These are phyloP conservation scores for Dione vanillae DNA, from an alignment of 2,888 invertebrate species.

Conservation along the genomic window DNA sequence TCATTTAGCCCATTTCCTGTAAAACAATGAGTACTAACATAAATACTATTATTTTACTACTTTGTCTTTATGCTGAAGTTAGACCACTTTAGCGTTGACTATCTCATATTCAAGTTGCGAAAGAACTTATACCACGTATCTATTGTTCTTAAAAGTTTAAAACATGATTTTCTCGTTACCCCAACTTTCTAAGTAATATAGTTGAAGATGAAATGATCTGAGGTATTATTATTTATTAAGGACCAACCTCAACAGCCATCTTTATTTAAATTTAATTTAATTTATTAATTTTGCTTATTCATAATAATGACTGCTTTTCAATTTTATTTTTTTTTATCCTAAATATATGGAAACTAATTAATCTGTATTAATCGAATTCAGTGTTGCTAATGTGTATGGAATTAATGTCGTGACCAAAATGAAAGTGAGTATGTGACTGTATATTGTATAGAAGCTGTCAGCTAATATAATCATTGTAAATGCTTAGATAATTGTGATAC, in stretches of 20 bases:
- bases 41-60: not conserved
- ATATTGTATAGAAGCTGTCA: constrained; percentile 42
- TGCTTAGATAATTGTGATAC: constrained; percentile 48
- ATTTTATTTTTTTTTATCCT: not conserved
- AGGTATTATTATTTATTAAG: constrained; percentile 30
- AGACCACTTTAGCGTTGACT: not conserved
- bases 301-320: not conserved
- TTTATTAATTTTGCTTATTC: constrained; percentile 7
- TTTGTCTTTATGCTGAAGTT: not conserved
- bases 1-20: not conserved
- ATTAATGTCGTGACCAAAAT: constrained; percentile 31
- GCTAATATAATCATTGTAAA: constrained; percentile 51
- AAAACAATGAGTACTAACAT: not conserved
- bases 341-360: not conserved
- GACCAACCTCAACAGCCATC: constrained; percentile 3
- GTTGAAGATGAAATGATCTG: constrained; percentile 25
- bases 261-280: constrained; percentile 1
- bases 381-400: constrained; percentile 18
- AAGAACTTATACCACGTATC: constrained; percentile 53
- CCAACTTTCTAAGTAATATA: constrained; percentile 23
- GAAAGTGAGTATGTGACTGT: constrained; percentile 25
- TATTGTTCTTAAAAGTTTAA: constrained; percentile 58
- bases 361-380: constrained; percentile 16
- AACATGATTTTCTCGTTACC: constrained; percentile 45
- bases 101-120: constrained; percentile 46